Evolutionary conservation across 2,888 invertebrate genomes (phyloP).

Genomic region (Drosophila bunnanda): DNA sequence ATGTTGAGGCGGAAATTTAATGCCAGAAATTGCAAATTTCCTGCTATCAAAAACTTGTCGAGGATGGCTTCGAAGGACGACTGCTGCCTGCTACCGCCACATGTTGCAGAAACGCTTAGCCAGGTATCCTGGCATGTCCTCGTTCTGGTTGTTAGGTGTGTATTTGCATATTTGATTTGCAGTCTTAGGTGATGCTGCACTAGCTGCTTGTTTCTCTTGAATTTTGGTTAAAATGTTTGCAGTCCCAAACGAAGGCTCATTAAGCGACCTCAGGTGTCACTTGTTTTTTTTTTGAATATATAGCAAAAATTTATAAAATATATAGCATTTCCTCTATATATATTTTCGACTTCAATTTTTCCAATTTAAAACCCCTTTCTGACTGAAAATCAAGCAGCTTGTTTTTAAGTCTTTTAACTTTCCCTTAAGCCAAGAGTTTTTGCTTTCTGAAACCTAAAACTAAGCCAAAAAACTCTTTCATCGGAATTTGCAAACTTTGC

Average conservation of each 20-base stretch:
- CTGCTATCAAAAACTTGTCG: constrained; percentile 68
- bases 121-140: constrained; percentile 17
- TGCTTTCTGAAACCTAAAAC: neutral
- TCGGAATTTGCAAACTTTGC: neutral
- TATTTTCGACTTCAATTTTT: neutral
- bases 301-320: too few species aligned
- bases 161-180: constrained; percentile 72
- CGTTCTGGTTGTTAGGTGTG: constrained; percentile 9
- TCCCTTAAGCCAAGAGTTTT: neutral
- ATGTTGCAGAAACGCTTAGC: constrained; percentile 29
- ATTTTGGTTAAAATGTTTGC: constrained; percentile 16
- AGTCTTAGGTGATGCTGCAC: constrained; percentile 37
- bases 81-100: neutral
- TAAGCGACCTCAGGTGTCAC: neutral
- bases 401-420: neutral
- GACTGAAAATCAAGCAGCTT: neutral
- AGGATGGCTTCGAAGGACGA: constrained; percentile 16
- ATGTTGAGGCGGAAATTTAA: constrained; percentile 68
- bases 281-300: too few species aligned
- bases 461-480: too few species aligned
- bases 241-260: neutral
- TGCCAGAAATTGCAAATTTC: constrained; percentile 76
- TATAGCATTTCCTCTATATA: too few species aligned
- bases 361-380: neutral
- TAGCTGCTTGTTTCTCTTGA: constrained; percentile 1